Conservation (phyloP, 2,888 invertebrate genomes). For the Apoda limacodes region DNA sequence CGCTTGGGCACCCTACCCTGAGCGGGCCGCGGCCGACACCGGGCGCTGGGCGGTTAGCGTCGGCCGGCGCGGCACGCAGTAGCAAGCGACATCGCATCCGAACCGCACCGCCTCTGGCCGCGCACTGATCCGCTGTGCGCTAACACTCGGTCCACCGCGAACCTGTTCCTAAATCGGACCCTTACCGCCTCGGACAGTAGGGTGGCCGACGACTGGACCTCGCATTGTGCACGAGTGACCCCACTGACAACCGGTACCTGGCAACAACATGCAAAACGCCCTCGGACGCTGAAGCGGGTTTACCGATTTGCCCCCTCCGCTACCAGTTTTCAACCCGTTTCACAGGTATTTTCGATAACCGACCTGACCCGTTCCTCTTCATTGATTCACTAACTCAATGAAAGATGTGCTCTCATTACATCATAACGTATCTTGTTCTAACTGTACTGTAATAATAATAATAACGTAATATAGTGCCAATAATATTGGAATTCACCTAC, state of each 20-base stretch:
- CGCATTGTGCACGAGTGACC: constrained; percentile 57
- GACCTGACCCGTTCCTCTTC: constrained; percentile 30
- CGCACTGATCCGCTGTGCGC: constrained; percentile 14
- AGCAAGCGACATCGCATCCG: constrained; percentile 56
- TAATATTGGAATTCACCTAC: too few relatives aligned
- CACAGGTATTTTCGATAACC: constrained; percentile 52
- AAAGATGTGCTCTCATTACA: not conserved
- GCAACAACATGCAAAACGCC: constrained; percentile 54
- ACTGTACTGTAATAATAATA: too few relatives aligned
- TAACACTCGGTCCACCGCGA: constrained; percentile 14
- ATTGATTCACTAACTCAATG: constrained; percentile 20
- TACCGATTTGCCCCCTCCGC: constrained; percentile 47
- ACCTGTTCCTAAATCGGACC: constrained; percentile 38
- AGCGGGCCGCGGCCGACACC: constrained; percentile 37
- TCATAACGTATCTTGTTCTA: too few relatives aligned
- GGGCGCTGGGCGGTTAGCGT: constrained; percentile 34
- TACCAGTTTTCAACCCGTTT: constrained; percentile 47
- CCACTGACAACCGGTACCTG: constrained; percentile 46
- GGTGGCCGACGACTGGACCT: constrained; percentile 48
- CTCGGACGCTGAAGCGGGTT: constrained; percentile 52
- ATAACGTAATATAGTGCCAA: too few relatives aligned
- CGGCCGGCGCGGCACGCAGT: constrained; percentile 36
- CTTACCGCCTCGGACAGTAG: constrained; percentile 27
- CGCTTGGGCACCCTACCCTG: constrained; percentile 66
- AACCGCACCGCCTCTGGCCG: constrained; percentile 46